A percentile compares a stretch with the other conserved stretches of the same genome.
These are phyloP conservation scores for Origma solitaria DNA, from an alignment of 2,113 vertebrate species.

Conservation along the genomic window DNA sequence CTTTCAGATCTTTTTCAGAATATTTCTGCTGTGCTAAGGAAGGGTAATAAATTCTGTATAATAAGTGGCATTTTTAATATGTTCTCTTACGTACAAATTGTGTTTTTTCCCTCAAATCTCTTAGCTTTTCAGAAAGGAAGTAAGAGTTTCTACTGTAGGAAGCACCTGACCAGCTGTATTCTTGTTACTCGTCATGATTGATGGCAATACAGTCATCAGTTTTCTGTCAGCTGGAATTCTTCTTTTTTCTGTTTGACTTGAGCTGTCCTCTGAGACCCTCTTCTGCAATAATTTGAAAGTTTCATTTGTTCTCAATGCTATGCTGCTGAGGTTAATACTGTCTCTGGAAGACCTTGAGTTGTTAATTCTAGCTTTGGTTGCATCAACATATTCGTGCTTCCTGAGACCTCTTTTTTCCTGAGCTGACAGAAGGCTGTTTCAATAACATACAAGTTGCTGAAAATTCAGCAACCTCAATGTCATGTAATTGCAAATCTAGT, in stretches of 20 bases:
- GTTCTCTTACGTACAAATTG: background rate
- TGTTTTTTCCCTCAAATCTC: background rate
- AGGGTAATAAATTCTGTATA: background rate
- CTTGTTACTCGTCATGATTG: background rate
- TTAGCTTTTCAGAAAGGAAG: background rate
- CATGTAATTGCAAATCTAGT: background rate
- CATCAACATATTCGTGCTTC: background rate
- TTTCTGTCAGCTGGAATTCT: background rate
- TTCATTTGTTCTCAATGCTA: background rate
- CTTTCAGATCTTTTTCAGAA: background rate
- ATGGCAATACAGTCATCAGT: background rate
- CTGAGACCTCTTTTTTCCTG: background rate
- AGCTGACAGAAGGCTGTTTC: background rate
- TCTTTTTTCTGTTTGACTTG: background rate
- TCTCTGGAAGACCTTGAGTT: slow-evolving; percentile 1
- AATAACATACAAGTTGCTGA: slow-evolving; percentile 5
- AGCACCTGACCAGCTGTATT: background rate
- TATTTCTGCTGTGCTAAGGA: background rate
- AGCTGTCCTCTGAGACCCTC: background rate
- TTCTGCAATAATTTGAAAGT: background rate
- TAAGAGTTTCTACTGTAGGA: background rate
- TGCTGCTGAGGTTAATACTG: background rate
- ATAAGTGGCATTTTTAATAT: background rate
- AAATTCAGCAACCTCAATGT: background rate
- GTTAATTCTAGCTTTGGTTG: background rate